Conservation (phyloP, 2,797 vertebrate genomes). For the Thaleichthys pacificus region DNA sequence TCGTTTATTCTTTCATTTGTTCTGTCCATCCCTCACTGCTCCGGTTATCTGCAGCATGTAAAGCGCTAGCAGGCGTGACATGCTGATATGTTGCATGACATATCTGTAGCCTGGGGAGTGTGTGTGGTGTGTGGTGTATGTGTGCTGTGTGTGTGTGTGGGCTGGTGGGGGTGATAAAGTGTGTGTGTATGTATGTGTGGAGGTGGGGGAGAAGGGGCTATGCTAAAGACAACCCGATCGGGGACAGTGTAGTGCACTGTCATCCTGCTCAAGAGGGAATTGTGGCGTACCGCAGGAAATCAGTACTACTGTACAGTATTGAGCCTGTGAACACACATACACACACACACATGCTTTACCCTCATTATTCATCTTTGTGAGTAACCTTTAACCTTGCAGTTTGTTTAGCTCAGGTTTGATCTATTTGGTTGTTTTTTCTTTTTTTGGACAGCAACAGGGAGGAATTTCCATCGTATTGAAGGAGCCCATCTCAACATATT, state of each 20-base stretch:
- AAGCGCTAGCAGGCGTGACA: background rate
- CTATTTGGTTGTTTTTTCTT: background rate
- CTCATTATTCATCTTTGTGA: too few species aligned
- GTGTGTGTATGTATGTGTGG: too few species aligned
- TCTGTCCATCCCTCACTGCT: slow-evolving; percentile 7
- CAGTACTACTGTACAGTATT: too few species aligned
- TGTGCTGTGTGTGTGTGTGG: background rate
- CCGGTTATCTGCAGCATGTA: background rate
- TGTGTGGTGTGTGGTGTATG: background rate
- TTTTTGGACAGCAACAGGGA: background rate
- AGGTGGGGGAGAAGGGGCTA: too few species aligned
- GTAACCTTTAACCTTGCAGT: background rate
- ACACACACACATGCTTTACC: too few species aligned
- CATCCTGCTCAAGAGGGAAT: background rate
- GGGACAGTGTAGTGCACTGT: background rate
- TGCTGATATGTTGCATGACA: slow-evolving; percentile 4
- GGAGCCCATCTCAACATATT: background rate
- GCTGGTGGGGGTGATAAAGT: too few species aligned
- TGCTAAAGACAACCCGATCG: too few species aligned
- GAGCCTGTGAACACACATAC: too few species aligned
- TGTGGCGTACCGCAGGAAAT: background rate
- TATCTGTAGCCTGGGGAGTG: background rate
- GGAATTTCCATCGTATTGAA: background rate
- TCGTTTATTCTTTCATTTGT: slow-evolving; percentile 1
- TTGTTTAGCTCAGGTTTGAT: background rate